These are phyloP conservation scores for Chorisops tibialis DNA, from an alignment of 2,888 invertebrate genomes.

Conservation along the genomic window DNA sequence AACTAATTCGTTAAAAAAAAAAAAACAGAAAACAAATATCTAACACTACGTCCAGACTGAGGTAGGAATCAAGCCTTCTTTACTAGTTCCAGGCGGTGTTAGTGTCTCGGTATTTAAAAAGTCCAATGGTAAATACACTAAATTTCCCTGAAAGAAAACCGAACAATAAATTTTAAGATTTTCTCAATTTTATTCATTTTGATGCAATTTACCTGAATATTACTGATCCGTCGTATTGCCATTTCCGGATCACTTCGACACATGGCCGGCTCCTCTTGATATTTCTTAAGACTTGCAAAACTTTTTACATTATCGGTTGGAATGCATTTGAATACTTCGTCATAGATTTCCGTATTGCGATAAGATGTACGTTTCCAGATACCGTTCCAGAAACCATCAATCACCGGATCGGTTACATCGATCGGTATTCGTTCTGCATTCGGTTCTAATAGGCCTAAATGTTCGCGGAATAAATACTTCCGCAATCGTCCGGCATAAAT, in stretches of 20 bases:
- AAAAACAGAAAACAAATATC: not conserved
- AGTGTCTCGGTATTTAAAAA: conserved; percentile 86
- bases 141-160: conserved; percentile 62
- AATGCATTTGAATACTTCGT: conserved; percentile 87
- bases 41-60: conserved; percentile 77
- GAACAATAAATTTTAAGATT: not conserved
- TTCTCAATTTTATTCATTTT: not conserved
- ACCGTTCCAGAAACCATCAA: conserved; percentile 77
- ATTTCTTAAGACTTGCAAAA: conserved; percentile 73
- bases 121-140: conserved; percentile 84
- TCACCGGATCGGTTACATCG: conserved; percentile 76
- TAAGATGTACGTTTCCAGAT: conserved; percentile 79
- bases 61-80: conserved; percentile 91
- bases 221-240: conserved; percentile 69
- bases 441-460: conserved; percentile 61
- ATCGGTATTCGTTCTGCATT: conserved; percentile 51
- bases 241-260: conserved; percentile 68
- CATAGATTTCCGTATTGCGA: conserved; percentile 84
- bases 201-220: conserved; percentile 61
- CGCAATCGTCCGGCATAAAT: conserved; percentile 82
- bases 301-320: conserved; percentile 79
- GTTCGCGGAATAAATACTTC: conserved; percentile 84
- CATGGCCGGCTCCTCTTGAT: conserved; percentile 70
- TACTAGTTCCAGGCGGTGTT: conserved; percentile 76
- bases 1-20: not conserved